Evolutionary conservation across 2,888 invertebrate species (phyloP).

Genomic region (Dinocampus coccinellae): DNA sequence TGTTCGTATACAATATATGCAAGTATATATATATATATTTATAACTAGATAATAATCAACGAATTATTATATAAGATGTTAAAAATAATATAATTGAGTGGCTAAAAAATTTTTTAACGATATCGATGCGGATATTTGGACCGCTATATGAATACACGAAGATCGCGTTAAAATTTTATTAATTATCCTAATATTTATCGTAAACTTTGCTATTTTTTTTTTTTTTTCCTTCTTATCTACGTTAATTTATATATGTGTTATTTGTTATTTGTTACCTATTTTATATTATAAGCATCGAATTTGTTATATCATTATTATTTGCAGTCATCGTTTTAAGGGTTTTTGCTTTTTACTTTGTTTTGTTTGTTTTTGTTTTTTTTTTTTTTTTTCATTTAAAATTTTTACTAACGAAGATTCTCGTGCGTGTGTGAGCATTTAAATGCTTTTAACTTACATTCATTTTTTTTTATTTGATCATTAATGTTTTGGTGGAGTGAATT

Average conservation of each 20-base stretch:
- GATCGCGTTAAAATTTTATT: background rate
- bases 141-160: background rate
- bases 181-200: background rate
- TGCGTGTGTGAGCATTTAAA: background rate
- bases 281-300: no score
- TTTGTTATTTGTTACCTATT: background rate
- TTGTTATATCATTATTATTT: background rate
- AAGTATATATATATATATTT: conserved; percentile 37
- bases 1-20: conserved; percentile 19
- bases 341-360: background rate
- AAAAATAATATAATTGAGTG: conserved; percentile 49
- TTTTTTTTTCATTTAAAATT: no score
- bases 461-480: background rate
- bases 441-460: background rate
- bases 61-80: conserved; percentile 46
- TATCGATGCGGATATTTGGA: background rate
- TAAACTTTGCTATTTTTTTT: background rate
- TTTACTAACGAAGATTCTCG: background rate
- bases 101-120: conserved; percentile 30
- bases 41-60: conserved; percentile 57
- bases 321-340: background rate
- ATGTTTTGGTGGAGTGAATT: background rate
- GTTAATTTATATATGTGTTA: background rate
- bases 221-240: background rate
- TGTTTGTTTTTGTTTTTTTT: background rate